Evolutionary conservation across 2,888 invertebrate genomes (phyloP), one percentile per base, ranked within the genome.

Genomic region (Crematogaster levior): DNA sequence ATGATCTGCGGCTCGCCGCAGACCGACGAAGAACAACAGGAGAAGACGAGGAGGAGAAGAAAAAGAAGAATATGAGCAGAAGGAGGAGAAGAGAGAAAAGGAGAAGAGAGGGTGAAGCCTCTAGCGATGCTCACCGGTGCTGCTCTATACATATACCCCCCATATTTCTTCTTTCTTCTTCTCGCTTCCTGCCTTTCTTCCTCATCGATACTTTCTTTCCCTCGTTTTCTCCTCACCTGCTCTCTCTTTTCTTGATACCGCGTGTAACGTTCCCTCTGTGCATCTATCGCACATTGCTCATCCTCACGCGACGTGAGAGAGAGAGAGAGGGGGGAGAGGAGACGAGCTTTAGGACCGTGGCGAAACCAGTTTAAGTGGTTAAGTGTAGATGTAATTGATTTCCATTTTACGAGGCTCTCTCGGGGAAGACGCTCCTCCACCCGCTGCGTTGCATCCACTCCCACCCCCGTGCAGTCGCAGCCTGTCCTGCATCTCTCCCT

Each of bases 341-440:
- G n/a, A 18, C 88, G 86, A 86, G 90, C 92, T 92, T 92, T 92
- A 92, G 91, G 93, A 93, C 93, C 94, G 93, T 94, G 92, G 93
- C 94, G 93, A 94, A 94, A 94, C 94, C 94, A 94, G 94, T 94
- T 94, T 94, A 94, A 94, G 94, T 94, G 94, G 93, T 94, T 94
- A 94, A 94, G 93, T 92, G 94, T 92, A 93, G 93, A 93, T 94
- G 93, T 94, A 94, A 94, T 94, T 94, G 94, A 94, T 94, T 94
- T 94, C 94, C 94, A 94, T 94, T 94, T 94, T 94, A 94, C 93
- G 94, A 94, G 93, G 91, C 91, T 87, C 90, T 86, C 90, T 86
- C 90, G 84, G 82, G 89, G 88, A 90, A 87, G 90, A 89, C 84
- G 84, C 92, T 90, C 43, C 70, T 79, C 90, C 88, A 89, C 91